Evolutionary conservation across 2,888 invertebrate species (phyloP), one percentile per base, ranked within the genome.

Genomic region (Digitonthophagus gazella): DNA sequence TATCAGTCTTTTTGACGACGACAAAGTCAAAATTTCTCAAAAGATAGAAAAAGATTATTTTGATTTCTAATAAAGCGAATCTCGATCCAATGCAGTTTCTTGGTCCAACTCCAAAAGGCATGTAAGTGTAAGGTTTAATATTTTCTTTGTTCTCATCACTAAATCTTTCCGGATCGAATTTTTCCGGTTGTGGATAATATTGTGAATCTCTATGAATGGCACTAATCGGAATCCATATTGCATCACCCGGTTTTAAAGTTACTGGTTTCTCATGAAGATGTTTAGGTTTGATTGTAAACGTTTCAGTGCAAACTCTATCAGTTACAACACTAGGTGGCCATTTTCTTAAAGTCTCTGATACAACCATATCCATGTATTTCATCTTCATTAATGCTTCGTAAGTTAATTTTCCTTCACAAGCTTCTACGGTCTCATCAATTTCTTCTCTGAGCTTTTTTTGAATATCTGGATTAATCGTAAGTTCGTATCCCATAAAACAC

Each of bases 361-460:
- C 77, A 0, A 88, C 86, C 86, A 86, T 86, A 65, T 88, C 88
- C 81, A 88, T 77, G 67, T 88, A 88, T 6, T 81, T 81, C 85
- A 88, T 83, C 15, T 81, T 82, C 68, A 84, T 82, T 0, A 88
- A 79, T 0, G 82, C 80, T 14, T 84, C 85, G 71, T 86, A 88
- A 65, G 81, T 83, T 0, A 87, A 79, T 18, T 80, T 81, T 2
- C 82, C 83, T 0, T 73, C 67, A 44, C 72, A 72, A 56, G 67
- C 22, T n/a, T 15, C 58, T 6, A 71, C 55, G n/a, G 74, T 73
- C 8, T 71, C 69, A 20, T 73, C 71, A 44, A 89, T 85, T 80
- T 89, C 89, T 55, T 83, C 74, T 0, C 80, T 81, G 1, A 89
- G 78, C 64, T 78, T 83, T 3, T 84, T 81, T 75, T 89, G 89